Percentiles rank a stretch among this genome's conserved stretches.
phyloP scores from a whole-genome alignment of 2,888 invertebrate species.

The Lumbricus terrestris region DNA sequence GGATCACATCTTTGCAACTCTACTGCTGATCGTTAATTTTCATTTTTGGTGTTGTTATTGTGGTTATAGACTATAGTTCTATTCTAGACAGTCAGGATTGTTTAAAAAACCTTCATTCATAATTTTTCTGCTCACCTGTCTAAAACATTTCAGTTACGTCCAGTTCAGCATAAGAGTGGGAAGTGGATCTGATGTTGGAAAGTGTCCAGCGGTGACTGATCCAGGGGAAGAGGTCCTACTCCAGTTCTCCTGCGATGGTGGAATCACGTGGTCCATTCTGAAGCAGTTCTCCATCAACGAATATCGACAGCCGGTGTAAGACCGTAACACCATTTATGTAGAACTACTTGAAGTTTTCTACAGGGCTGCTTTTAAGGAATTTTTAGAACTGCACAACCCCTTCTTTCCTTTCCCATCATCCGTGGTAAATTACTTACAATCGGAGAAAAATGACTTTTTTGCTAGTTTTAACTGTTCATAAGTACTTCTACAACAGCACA shows the following conservation, averaged over 20 bases:
- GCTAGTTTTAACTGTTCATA: too few species aligned
- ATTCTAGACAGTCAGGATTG: not conserved
- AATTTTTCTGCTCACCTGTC: not conserved
- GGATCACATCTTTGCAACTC: too few species aligned
- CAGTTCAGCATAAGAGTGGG: slow-evolving; percentile 58
- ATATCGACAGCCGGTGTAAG: slow-evolving; percentile 54
- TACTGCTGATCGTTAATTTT: too few species aligned
- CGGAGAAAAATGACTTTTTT: too few species aligned
- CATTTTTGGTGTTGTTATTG: too few species aligned
- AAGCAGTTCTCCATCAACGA: slow-evolving; percentile 47
- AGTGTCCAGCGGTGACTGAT: slow-evolving; percentile 56
- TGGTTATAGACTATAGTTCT: too few species aligned
- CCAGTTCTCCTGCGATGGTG: slow-evolving; percentile 58
- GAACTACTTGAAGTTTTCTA: too few species aligned
- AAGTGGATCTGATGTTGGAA: slow-evolving; percentile 51
- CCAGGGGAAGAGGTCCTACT: slow-evolving; percentile 53
- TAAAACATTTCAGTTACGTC: slow-evolving; percentile 46
- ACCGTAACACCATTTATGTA: not conserved
- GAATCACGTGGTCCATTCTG: slow-evolving; percentile 56
- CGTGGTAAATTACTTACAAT: too few species aligned
- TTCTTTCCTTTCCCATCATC: too few species aligned
- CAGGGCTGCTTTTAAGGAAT: too few species aligned
- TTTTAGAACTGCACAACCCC: too few species aligned
- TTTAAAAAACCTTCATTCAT: not conserved
- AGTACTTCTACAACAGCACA: too few species aligned